Conservation (phyloP, 2,113 vertebrate species). For the Synodontis membranacea region DNA sequence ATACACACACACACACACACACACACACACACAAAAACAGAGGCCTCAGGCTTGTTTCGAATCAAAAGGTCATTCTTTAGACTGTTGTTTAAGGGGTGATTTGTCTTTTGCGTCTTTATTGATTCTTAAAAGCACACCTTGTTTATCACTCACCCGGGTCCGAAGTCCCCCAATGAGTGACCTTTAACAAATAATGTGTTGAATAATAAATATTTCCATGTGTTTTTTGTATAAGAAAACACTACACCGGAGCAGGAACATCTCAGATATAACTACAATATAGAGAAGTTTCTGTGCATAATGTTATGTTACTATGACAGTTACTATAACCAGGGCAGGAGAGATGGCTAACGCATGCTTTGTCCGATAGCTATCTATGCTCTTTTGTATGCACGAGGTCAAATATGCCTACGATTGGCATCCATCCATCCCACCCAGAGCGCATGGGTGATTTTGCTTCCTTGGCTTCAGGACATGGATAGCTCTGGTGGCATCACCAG, state of each 20-base stretch:
- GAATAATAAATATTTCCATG: not conserved
- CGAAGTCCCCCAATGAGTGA: not conserved
- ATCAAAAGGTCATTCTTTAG: conserved; percentile 12
- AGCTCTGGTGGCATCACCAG: too few relatives aligned
- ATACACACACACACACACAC: conserved; percentile 17
- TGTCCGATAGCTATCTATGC: too few relatives aligned
- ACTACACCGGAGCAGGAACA: not conserved
- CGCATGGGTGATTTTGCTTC: too few relatives aligned
- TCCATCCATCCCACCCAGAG: too few relatives aligned
- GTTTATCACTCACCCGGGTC: not conserved
- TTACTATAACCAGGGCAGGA: too few relatives aligned
- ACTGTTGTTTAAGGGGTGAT: conserved; percentile 3
- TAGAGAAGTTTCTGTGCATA: not conserved
- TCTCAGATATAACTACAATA: not conserved
- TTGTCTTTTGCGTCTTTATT: conserved; percentile 19
- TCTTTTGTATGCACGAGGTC: too few relatives aligned
- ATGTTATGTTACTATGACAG: not conserved
- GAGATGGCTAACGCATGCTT: too few relatives aligned
- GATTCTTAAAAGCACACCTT: conserved; percentile 10
- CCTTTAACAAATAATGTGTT: not conserved
- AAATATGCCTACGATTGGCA: too few relatives aligned
- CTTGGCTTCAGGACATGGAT: too few relatives aligned
- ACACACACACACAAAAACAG: conserved; percentile 3
- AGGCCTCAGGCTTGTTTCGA: conserved; percentile 12
- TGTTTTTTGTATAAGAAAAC: not conserved